phyloP scores from a whole-genome alignment of 1,140 invertebrate species.

The Drosophila novamexicana region DNA sequence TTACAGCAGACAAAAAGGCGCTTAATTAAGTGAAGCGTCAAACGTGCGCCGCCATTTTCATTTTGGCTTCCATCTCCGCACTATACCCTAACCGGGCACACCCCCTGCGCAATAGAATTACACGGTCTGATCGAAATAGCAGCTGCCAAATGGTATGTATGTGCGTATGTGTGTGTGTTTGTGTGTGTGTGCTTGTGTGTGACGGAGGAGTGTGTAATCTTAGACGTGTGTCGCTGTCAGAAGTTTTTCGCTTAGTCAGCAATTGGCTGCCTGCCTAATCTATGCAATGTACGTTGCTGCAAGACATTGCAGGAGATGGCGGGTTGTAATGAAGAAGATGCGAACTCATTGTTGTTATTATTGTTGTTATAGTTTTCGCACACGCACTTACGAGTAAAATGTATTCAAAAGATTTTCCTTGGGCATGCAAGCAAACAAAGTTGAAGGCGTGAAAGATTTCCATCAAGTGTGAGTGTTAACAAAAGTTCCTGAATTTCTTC shows the following conservation, averaged over 20 bases:
- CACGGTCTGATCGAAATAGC: constrained; percentile 32
- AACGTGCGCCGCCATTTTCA: constrained; percentile 70
- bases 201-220: constrained; percentile 24
- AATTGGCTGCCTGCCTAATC: constrained; percentile 20
- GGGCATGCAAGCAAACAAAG: background rate
- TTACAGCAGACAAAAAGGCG: constrained; percentile 75
- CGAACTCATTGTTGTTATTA: constrained; percentile 31
- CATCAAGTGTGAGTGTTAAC: constrained; percentile 18
- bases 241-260: constrained; percentile 45
- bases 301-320: background rate
- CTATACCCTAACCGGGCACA: background rate
- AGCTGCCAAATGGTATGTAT: constrained; percentile 3
- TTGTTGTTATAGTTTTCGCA: constrained; percentile 23
- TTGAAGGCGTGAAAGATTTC: constrained; percentile 13
- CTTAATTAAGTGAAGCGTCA: constrained; percentile 75
- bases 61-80: constrained; percentile 1
- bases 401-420: constrained; percentile 6
- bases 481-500: constrained; percentile 2
- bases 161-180: constrained; percentile 11
- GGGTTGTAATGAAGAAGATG: background rate
- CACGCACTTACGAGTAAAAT: constrained; percentile 13
- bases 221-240: constrained; percentile 27
- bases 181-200: constrained; percentile 21
- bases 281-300: background rate
- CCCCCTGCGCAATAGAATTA: constrained; percentile 20